phyloP scores from a whole-genome alignment of 2,888 invertebrate genomes.

The Omphaloscelis lunosa region DNA sequence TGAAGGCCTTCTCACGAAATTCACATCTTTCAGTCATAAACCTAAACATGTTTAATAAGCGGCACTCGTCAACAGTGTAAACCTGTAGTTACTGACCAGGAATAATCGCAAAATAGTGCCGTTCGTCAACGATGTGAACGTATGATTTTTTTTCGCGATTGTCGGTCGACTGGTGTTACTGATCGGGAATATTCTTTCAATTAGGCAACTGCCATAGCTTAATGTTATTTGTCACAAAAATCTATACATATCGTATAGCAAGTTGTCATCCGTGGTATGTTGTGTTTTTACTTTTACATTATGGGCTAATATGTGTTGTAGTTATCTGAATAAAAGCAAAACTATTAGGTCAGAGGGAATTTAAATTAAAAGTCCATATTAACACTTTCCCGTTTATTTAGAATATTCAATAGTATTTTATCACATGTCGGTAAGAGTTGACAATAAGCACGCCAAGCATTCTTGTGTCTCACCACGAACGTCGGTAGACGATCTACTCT shows the following conservation, averaged over 20 bases:
- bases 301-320: neutral
- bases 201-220: too few species aligned
- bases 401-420: constrained; percentile 87
- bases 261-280: neutral
- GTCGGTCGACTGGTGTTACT: too few species aligned
- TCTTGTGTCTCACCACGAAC: constrained; percentile 71
- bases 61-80: neutral
- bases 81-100: too few species aligned
- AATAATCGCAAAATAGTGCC: too few species aligned
- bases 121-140: too few species aligned
- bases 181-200: too few species aligned
- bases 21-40: neutral
- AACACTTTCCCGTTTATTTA: constrained; percentile 88
- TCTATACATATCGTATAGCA: too few species aligned
- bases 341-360: neutral
- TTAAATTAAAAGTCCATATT: constrained; percentile 73
- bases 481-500: constrained; percentile 68
- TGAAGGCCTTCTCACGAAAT: neutral
- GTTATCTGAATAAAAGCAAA: neutral
- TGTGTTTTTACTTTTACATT: too few species aligned
- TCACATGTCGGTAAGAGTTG: constrained; percentile 88
- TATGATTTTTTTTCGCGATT: too few species aligned
- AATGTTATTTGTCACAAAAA: neutral
- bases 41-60: neutral
- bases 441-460: constrained; percentile 86